A percentile compares a stretch with the other conserved stretches of the same genome.
Evolutionary conservation across 2,113 vertebrate species (phyloP).

Genomic region (Sporophila hypoxantha): DNA sequence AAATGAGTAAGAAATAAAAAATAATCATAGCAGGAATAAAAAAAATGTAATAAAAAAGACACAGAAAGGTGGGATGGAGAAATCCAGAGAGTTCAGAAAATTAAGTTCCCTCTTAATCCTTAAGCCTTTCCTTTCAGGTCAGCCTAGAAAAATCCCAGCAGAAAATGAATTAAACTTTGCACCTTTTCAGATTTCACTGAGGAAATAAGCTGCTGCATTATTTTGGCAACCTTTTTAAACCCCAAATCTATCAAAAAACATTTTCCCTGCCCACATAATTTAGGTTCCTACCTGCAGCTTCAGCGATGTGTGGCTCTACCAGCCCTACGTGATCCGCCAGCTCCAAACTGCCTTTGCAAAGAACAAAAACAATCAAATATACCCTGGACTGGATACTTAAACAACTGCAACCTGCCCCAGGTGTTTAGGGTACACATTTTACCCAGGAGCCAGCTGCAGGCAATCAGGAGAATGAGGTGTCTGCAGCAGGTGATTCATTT

Average conservation of each 20-base stretch:
- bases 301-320: rapidly evolving
- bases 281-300: background rate
- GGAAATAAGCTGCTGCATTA: background rate
- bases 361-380: rapidly evolving
- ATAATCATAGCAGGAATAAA: background rate
- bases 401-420: background rate
- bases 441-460: background rate
- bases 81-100: background rate
- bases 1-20: background rate
- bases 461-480: background rate
- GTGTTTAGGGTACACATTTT: background rate
- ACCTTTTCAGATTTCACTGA: background rate
- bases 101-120: background rate
- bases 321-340: rapidly evolving
- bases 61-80: background rate
- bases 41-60: background rate
- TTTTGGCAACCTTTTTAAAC: background rate
- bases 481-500: background rate
- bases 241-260: background rate
- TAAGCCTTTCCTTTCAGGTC: background rate
- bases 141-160: background rate
- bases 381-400: rapidly evolving
- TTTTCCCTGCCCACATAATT: background rate
- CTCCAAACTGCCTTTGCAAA: rapidly evolving
- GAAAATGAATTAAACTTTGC: background rate